These are phyloP conservation scores for Prolemur simus DNA, from an alignment of 2,113 vertebrate genomes.

Conservation along the genomic window DNA sequence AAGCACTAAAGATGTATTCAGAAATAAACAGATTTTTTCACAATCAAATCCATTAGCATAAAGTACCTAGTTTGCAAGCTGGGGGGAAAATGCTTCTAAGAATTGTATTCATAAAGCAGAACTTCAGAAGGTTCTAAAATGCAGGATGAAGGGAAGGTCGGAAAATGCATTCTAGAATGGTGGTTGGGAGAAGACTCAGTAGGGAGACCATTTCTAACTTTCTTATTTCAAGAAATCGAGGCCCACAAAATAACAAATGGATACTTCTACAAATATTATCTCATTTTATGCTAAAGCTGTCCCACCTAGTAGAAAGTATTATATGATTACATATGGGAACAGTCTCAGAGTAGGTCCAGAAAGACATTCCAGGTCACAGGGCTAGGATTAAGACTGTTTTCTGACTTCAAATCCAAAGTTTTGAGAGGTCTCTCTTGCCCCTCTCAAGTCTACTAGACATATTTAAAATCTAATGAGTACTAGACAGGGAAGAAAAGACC, in stretches of 20 bases:
- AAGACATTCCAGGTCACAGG: not conserved
- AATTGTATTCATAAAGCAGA: not conserved
- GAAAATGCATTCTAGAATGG: not conserved
- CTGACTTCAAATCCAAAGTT: constrained; percentile 5
- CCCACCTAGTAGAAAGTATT: not conserved
- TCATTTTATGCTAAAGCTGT: not conserved
- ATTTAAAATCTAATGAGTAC: not conserved
- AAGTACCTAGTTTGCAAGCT: not conserved
- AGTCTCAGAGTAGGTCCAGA: not conserved
- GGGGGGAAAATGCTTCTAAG: not conserved
- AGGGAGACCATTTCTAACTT: not conserved
- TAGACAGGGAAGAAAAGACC: not conserved
- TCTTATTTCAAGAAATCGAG: not conserved
- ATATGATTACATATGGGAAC: not conserved
- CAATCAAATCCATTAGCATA: not conserved
- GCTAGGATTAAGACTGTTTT: not conserved
- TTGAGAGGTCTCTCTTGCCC: not conserved
- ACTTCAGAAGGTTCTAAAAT: not conserved
- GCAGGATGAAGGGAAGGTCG: not conserved
- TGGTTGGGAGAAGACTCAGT: not conserved
- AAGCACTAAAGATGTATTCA: not conserved
- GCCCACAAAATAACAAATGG: not conserved
- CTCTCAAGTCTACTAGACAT: not conserved
- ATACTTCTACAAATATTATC: constrained; percentile 1
- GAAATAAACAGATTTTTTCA: not conserved